A percentile compares a stretch with the other conserved stretches of the same genome.
These are phyloP conservation scores for Palaemon carinicauda DNA, from an alignment of 1,140 invertebrate species.

Conservation along the genomic window DNA sequence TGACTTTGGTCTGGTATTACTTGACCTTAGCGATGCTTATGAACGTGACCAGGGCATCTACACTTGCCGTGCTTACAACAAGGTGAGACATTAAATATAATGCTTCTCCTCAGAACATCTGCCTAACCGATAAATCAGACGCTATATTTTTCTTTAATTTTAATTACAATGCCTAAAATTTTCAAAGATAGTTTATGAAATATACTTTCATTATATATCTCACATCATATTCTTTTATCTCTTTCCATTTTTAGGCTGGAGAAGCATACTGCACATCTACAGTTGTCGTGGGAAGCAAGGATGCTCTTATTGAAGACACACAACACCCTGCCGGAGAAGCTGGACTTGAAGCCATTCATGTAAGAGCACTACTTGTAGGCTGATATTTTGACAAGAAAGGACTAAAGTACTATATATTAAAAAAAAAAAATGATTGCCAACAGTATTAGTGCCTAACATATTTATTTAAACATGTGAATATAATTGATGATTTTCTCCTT, in stretches of 20 bases:
- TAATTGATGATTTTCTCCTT: neutral
- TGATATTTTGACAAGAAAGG: too few species aligned
- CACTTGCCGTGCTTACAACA: slow-evolving; percentile 87
- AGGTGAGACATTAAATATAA: slow-evolving; percentile 60
- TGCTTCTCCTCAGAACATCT: neutral
- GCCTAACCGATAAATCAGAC: neutral
- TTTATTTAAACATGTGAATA: neutral
- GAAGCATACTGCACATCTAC: slow-evolving; percentile 92
- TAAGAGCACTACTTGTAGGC: slow-evolving; percentile 61
- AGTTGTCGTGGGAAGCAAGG: slow-evolving; percentile 73
- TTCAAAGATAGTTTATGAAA: too few species aligned
- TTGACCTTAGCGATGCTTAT: slow-evolving; percentile 88
- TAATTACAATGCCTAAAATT: too few species aligned
- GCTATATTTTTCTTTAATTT: neutral
- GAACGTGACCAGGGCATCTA: slow-evolving; percentile 94
- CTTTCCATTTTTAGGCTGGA: slow-evolving; percentile 66
- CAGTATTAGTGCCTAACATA: too few species aligned
- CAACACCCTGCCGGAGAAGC: slow-evolving; percentile 93
- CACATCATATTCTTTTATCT: neutral
- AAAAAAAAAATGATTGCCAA: neutral
- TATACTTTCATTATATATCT: neutral
- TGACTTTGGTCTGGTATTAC: slow-evolving; percentile 91
- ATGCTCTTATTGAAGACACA: slow-evolving; percentile 83
- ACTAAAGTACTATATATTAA: too few species aligned
- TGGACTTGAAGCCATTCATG: slow-evolving; percentile 88